Base-by-base conservation (phyloP, 2,888 invertebrate species). In the Mesorhabditis spiculigera region DNA sequence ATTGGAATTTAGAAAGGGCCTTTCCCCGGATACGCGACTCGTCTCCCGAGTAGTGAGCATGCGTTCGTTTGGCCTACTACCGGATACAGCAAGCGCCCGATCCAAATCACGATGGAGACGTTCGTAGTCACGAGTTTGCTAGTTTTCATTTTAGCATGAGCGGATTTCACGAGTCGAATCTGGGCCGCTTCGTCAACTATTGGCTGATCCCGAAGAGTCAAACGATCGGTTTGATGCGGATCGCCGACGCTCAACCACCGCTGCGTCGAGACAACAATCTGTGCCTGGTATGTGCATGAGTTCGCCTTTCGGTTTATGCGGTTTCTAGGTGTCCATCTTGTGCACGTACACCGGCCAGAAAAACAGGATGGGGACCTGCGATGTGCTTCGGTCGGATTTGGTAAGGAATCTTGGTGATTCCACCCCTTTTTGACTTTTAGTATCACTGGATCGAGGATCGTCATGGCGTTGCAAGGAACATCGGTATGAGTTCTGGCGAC, bases 401-500 rank as follows among this genome's bases (percentile, higher is more conserved):
- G 58, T 50, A 50, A 50, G 58, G 10, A 50, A 50, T 50, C 58
- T 50, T 13, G 8, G 8, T 50, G 8, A 13, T 50, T 2, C n/a
- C 58, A n/a, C 8, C n/a, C n/a, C n/a, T 13, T n/a, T 50, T 10
- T 10, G 8, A n/a, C n/a, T 50, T 50, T 50, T 50, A 50, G 58
- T 50, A 50, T 50, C 58, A n/a, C 58, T 50, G 58, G 58, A 50
- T 50, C n/a, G 58, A 50, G 58, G 58, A 50, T n/a, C 8, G 58
- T 10, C 58, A 50, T 13, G 58, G 58, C 58, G 8, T 50, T n/a
- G 58, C 58, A 10, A 50, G n/a, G n/a, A n/a, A 10, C 10, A 13
- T 50, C 10, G n/a, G n/a, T 50, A 50, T 50, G 58, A 50, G n/a
- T 10, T 13, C 8, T 10, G 58, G 58, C 8, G 58, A 50, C n/a